Base-by-base conservation (phyloP, 1,140 invertebrate species). In the Hesperophylax magnus region DNA sequence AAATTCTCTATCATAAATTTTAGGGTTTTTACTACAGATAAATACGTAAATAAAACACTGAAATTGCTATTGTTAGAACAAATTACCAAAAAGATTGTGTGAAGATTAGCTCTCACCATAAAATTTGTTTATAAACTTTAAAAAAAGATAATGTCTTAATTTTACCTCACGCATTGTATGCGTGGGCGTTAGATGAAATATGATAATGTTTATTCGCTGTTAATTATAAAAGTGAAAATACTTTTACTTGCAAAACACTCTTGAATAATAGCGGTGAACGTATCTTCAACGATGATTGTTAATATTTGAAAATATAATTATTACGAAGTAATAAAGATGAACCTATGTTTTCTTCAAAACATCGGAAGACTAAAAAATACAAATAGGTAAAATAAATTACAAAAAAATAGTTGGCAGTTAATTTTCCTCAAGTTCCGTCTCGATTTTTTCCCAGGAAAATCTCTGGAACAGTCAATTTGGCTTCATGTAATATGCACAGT, bases 181-280 rank as follows among this genome's bases (percentile, higher is more conserved):
- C 20, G 39, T 22, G 47, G 52, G 71, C 20, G 22, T 52, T 24
- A 71, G 47, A 27, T 34, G 20, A 24, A 56, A 52, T 7, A 15
- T 5, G 52, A 18, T 71, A 18, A 71, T 56, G 52, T 56, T 54
- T 75, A 75, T 56, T 52, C 52, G 11, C 20, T 20, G 20, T 58
- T 75, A 75, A 75, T 75, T 75, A 75, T n/a, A 75, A 24, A 75
- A 75, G 71, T 75, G 71, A 75, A 75, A 75, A 56, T 58, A 75
- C 71, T 75, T 75, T 75, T 75, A 75, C 71, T 75, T n/a, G 39
- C 39, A 71, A 71, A 71, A 20, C n/a, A 22, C 34, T 20, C 39
- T 71, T 71, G 7, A 47, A 39, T 71, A 52, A 71, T 52, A 20
- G 39, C 39, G 39, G 39, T 52, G 67, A 71, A 71, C 17, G 67